Evolutionary conservation across 2,797 vertebrate genomes (phyloP), one percentile per base, ranked within the genome.

Genomic region (Poecile montanus): DNA sequence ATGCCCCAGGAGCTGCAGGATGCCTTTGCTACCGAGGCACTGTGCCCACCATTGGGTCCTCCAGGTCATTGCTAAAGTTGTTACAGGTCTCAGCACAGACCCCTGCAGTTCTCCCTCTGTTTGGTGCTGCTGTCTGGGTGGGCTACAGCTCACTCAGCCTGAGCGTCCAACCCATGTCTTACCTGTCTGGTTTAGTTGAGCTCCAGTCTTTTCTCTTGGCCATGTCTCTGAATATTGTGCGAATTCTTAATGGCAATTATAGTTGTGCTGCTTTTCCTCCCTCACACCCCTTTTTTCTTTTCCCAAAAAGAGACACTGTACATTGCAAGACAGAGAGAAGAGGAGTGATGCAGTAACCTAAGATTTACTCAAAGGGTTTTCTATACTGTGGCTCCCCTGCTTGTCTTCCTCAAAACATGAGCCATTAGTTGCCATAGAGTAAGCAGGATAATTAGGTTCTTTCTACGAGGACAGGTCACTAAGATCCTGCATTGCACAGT

Each of bases 211-310:
- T n/a, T 71, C 32, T 58, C 50, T 66, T 34, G 48, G 16, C 22
- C 20, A 9, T 62, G 19, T 77, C 18, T 54, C 15, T 67, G 40
- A 36, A 60, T 27, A 13, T 14, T 47, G 19, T 51, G 10, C 26
- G 34, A 40, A 13, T 81, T 47, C 3, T 45, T 66, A 62, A 19
- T 16, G 66, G 27, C 22, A 74, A 17, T 50, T 70, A 20, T 13
- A 47, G n/a, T 84, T 34, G 8, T 58, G n/a, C n/a, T 62, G 4
- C 34, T 40, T 48, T 70, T 25, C 32, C 21, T 21, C 14, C 12
- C 2, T 13, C 3, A 16, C 0, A 2, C 6, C 4, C 1, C 4
- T 11, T 44, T 40, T 60, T 6, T 18, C 15, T 79, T 58, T n/a
- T 21, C 17, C 5, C 6, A 0, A 2, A 13, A 44, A 40, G 27